phyloP scores from a whole-genome alignment of 2,113 vertebrate genomes.

The Nestor notabilis region DNA sequence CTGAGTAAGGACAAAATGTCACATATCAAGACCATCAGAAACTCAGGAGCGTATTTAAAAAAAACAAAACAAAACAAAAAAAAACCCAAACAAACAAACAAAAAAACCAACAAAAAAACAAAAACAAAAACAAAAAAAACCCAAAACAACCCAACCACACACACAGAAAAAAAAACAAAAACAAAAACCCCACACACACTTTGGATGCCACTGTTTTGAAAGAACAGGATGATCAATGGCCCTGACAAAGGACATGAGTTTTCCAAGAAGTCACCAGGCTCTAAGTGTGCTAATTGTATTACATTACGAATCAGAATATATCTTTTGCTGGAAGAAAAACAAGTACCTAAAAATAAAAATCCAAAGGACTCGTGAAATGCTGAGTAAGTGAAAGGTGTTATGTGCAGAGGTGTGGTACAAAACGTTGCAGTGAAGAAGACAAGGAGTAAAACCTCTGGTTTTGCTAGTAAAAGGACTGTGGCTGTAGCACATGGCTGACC shows the following conservation, averaged over 20 bases:
- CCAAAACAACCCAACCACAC: background rate
- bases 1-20: background rate
- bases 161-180: background rate
- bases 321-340: background rate
- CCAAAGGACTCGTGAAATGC: background rate
- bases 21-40: background rate
- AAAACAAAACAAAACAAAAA: background rate
- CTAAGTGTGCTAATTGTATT: background rate
- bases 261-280: background rate
- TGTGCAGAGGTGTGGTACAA: background rate
- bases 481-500: background rate
- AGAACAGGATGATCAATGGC: background rate
- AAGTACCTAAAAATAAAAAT: background rate
- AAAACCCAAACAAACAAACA: background rate
- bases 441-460: background rate
- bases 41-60: background rate
- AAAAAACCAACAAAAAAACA: background rate
- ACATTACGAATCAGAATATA: fast-evolving
- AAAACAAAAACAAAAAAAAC: background rate
- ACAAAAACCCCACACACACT: fast-evolving
- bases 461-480: background rate
- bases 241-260: background rate
- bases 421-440: background rate
- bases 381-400: background rate
- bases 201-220: background rate